Percentiles rank a stretch among this genome's conserved stretches.
Conservation (phyloP, 2,113 vertebrate species). For the Xiphophorus couchianus region DNA sequence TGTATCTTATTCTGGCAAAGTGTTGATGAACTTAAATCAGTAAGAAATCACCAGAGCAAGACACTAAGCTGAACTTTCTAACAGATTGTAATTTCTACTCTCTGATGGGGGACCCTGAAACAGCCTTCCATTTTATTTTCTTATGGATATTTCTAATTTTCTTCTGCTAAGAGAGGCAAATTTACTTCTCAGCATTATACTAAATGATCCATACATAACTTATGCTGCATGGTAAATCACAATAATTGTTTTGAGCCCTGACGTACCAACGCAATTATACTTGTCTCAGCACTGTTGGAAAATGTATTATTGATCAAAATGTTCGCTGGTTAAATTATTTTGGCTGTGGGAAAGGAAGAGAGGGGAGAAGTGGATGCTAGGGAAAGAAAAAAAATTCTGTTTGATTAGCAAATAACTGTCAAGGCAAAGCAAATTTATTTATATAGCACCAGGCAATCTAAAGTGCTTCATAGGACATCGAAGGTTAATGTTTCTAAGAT, state of each 20-base stretch:
- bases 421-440: not conserved
- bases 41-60: not conserved
- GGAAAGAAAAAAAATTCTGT: not conserved
- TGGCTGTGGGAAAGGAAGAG: slow-evolving; percentile 19
- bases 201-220: slow-evolving; percentile 48
- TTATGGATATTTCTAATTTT: slow-evolving; percentile 52
- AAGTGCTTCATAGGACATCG: not conserved
- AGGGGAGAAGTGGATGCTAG: not conserved
- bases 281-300: slow-evolving; percentile 68
- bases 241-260: slow-evolving; percentile 70
- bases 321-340: slow-evolving; percentile 61
- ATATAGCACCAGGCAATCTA: not conserved
- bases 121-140: slow-evolving; percentile 48
- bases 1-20: not conserved
- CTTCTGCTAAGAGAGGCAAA: slow-evolving; percentile 62
- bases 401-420: not conserved
- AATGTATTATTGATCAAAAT: slow-evolving; percentile 77
- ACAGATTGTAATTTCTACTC: slow-evolving; percentile 14
- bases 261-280: slow-evolving; percentile 72
- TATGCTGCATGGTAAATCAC: slow-evolving; percentile 65
- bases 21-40: not conserved
- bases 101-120: slow-evolving; percentile 4
- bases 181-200: slow-evolving; percentile 47
- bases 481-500: not conserved
- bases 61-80: slow-evolving; percentile 8